Base-by-base conservation (phyloP, 1,140 invertebrate species). In the Trissolcus basalis region DNA sequence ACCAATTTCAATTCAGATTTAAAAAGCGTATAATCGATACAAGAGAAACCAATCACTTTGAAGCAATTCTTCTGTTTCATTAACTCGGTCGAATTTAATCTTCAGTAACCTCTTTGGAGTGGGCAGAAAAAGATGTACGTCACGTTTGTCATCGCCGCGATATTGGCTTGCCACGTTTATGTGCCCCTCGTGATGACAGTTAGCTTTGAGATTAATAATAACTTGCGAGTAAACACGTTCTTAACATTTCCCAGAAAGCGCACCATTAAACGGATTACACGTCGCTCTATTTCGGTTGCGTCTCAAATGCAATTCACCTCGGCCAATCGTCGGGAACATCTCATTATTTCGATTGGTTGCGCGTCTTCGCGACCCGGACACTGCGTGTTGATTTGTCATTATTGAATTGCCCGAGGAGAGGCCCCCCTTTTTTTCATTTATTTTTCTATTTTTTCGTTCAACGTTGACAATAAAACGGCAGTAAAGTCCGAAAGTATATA, bases 151-250 rank as follows among this genome's bases (percentile, higher is more conserved):
- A 77, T 79, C 70, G 50, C 35, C 16, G 45, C 59, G 73, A 78
- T 81, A 81, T 83, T 81, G 77, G 69, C 49, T 67, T 73, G 73
- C 78, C n/a, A 41, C 19, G 19, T 81, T 83, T 78, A 83, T 78
- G 76, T 72, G 70, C 63, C 47, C 48, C 36, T 44, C 51, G 44
- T 48, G 79, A 49, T 74, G 77, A 78, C 63, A 78, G 61, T 60
- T 69, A 58, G 61, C 77, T 79, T 80, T 79, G 79, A 80, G 70
- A 68, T 67, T 79, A 79, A 81, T 82, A 78, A 82, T 83, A 81
- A 77, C 74, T 39, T 14, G 53, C 39, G 49, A 78, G 56, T 68
- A 72, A 72, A 69, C 63, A 78, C 64, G 55, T 68, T 71, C 67
- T 79, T 77, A 79, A 80, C 74, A 71, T 75, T 73, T 77, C 54